Conservation (phyloP, 2,888 invertebrate species). For the Balanococcus diminutus region DNA sequence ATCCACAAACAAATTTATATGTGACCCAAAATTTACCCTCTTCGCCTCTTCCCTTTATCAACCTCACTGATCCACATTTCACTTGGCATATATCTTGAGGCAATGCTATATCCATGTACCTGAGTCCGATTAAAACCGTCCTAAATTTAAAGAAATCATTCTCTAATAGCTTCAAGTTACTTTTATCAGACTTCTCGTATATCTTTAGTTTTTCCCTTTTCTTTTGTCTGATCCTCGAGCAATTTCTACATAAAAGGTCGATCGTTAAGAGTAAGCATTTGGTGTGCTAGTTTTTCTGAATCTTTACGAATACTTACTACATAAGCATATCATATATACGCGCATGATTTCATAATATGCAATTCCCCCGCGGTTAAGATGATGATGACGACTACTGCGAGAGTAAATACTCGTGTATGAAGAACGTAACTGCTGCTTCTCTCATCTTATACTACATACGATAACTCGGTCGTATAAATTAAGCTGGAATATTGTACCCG, state of each 20-base stretch:
- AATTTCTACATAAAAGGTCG: neutral
- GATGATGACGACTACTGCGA: neutral
- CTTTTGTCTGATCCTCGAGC: neutral
- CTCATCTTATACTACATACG: no score
- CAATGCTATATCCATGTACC: neutral
- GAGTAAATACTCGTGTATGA: constrained; percentile 32
- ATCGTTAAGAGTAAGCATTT: neutral
- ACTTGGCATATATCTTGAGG: neutral
- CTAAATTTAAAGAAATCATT: constrained; percentile 3
- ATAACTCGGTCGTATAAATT: constrained; percentile 33
- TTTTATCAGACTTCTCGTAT: neutral
- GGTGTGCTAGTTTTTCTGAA: neutral
- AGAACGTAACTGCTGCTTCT: neutral
- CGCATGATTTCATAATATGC: neutral
- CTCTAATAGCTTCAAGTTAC: neutral
- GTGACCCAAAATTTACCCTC: no score
- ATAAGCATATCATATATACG: no score
- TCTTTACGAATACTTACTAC: neutral
- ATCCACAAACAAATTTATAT: no score
- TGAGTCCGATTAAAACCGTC: neutral
- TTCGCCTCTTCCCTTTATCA: no score
- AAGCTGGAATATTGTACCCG: neutral
- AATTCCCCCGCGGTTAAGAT: neutral
- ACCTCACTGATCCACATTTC: no score
- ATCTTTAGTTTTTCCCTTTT: neutral